Conservation (phyloP, 2,797 vertebrate genomes). For the Pteropus rufus region DNA sequence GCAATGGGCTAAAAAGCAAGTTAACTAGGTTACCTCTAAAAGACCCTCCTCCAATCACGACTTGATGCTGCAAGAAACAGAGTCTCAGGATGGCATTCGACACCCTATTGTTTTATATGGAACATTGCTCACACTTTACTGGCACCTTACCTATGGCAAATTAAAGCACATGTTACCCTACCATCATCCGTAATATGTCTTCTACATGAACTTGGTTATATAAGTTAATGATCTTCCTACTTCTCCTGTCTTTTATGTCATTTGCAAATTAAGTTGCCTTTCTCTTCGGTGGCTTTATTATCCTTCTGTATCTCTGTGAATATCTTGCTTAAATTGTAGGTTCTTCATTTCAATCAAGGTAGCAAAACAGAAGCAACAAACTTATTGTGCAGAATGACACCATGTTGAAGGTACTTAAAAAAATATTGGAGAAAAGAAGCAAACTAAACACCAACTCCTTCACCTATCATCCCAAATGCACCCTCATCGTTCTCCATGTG, state of each 20-base stretch:
- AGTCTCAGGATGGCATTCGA: neutral
- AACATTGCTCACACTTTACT: neutral
- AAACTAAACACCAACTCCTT: neutral
- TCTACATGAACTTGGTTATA: conserved; percentile 41
- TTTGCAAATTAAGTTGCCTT: conserved; percentile 72
- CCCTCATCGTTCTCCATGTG: neutral
- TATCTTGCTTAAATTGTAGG: neutral
- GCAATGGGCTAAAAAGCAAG: neutral
- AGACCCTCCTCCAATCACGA: neutral
- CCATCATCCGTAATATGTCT: neutral
- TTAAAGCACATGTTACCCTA: neutral
- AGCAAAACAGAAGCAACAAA: neutral
- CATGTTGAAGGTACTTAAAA: neutral
- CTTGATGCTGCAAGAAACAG: neutral
- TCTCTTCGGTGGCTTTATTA: conserved; percentile 53
- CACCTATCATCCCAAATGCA: neutral
- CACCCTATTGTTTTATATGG: neutral
- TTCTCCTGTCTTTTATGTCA: conserved; percentile 43
- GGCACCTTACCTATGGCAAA: neutral
- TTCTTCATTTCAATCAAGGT: neutral
- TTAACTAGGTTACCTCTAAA: neutral
- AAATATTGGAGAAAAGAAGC: neutral
- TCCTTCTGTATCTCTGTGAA: neutral
- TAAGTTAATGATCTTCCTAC: conserved; percentile 63
- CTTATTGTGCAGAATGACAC: neutral